Evolutionary conservation across 2,113 vertebrate species (phyloP), one percentile per base, ranked within the genome.

Genomic region (Rhagologus leucostigma): DNA sequence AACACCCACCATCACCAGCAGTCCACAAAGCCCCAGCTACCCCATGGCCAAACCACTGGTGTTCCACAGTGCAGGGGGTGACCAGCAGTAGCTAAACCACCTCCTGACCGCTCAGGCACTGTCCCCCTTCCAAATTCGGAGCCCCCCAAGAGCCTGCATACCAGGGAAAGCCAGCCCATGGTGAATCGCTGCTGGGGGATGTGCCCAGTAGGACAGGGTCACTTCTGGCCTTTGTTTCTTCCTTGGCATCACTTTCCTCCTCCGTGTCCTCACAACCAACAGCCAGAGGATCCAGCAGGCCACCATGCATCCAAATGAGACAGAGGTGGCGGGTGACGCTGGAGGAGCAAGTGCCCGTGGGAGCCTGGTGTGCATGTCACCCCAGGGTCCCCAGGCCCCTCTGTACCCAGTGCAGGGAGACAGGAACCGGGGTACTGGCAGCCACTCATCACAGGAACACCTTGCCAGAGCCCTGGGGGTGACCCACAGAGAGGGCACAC

Each of bases 271-370:
- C 7, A 3, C 5, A 2, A 59, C 49, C 84, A 80, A 39, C 21
- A 68, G 63, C 30, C 1, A 1, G 33, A 76, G 30, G 14, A 87
- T 42, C 52, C 5, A 5, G 29, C 30, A 69, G 50, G 55, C 46
- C 70, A 46, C 29, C 13, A 29, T 1, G 6, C 33, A 39, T 27
- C 56, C 13, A 2, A 56, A 52, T 23, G 32, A 80, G 50, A 44
- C 0, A 3, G 47, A 82, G 70, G 56, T 2, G 6, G 42, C 0
- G 0, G 55, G 69, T 85, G 86, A 70, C 0, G 1, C 32, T 8
- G 37, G 50, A 92, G n/a, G 37, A 74, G 59, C 0, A 0, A 35
- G 35, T 1, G 5, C 26, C 42, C 0, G 0, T 6, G 6, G 49
- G 32, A 71, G 29, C 29, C 42, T 41, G 32, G 10, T 32, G 35